These are phyloP conservation scores for Pegea sp. DNA, from an alignment of 23 tunicate genomes.

Conservation along the genomic window DNA sequence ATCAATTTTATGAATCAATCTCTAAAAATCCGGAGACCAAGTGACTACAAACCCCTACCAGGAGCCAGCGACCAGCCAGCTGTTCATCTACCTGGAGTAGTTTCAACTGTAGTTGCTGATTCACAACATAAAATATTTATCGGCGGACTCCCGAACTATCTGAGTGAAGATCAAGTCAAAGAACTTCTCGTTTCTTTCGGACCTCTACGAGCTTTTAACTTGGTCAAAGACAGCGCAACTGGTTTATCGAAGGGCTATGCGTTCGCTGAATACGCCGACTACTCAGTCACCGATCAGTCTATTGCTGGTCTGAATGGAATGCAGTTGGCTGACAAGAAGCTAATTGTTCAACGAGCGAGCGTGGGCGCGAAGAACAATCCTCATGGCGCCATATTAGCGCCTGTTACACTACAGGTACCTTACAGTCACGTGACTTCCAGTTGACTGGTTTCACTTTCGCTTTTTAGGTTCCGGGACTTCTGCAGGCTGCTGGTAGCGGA, in stretches of 20 bases:
- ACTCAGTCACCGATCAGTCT: constrained; percentile 60
- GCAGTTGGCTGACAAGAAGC: constrained; percentile 91
- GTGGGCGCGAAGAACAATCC: constrained; percentile 75
- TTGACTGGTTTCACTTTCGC: not conserved
- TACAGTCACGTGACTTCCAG: not conserved
- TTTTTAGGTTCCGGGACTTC: constrained; percentile 73
- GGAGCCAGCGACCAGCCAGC: constrained; percentile 46
- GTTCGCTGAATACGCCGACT: constrained; percentile 81
- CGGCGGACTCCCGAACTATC: constrained; percentile 82
- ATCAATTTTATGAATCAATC: constrained; percentile 94
- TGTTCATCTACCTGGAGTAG: constrained; percentile 35
- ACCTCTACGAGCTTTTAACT: constrained; percentile 76
- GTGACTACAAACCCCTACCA: constrained; percentile 94
- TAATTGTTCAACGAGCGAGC: constrained; percentile 73
- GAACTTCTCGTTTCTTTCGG: constrained; percentile 89
- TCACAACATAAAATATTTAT: constrained; percentile 79
- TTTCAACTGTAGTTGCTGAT: constrained; percentile 65
- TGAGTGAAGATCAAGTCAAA: constrained; percentile 83
- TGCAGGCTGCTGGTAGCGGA: constrained; percentile 46
- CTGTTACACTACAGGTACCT: constrained; percentile 67
- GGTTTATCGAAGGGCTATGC: constrained; percentile 92
- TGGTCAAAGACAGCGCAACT: constrained; percentile 89
- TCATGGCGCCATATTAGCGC: constrained; percentile 34
- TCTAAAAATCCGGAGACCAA: constrained; percentile 70
- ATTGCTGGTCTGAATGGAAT: constrained; percentile 93